Base-by-base conservation (phyloP, 2,797 vertebrate genomes). In the Oophaga sylvatica region DNA sequence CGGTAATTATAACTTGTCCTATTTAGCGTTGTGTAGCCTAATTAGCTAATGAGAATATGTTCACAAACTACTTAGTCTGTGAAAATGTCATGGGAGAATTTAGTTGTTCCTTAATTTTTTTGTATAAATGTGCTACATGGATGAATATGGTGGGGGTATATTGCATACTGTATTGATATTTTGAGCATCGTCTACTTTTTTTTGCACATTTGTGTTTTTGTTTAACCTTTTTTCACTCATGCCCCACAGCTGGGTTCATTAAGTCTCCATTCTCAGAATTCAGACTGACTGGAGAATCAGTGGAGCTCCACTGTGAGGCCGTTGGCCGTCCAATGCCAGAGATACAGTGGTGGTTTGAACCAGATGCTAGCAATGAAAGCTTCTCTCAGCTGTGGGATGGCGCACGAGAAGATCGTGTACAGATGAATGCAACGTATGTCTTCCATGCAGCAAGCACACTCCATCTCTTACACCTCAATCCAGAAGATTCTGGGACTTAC, bases 261-360 rank as follows among this genome's bases (percentile, higher is more conserved):
- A 97, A 95, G 92, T 97, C 96, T 0, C 98, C 97, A 0, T 93
- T 97, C 88, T 97, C 97, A 89, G 95, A 95, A 91, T 96, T 95
- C 92, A 96, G 94, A 88, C 90, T 97, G 90, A 88, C 94, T 16
- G 93, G 93, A 89, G 95, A 95, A 92, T 93, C 92, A 8, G 95
- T 96, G 26, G 94, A 96, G 89, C 93, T 99, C 91, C 95, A 98
- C 91, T 99, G 98, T 63, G 97, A 99, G 93, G 98, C 97, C 15
- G 93, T 97, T 91, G 97, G 97, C 87, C 94, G 87, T 71, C 97
- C 97, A 56, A 94, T 98, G 87, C 98, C 98, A 0, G 98, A 99
- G 94, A 95, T 99, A 90, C 98, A 99, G 94, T 99, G 97, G 97
- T 99, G 97, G 96, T 97, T 96, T 91, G 95, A 96, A 91, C 95